Conservation (phyloP, 2,888 invertebrate species). For the Zeuzera pyrina region DNA sequence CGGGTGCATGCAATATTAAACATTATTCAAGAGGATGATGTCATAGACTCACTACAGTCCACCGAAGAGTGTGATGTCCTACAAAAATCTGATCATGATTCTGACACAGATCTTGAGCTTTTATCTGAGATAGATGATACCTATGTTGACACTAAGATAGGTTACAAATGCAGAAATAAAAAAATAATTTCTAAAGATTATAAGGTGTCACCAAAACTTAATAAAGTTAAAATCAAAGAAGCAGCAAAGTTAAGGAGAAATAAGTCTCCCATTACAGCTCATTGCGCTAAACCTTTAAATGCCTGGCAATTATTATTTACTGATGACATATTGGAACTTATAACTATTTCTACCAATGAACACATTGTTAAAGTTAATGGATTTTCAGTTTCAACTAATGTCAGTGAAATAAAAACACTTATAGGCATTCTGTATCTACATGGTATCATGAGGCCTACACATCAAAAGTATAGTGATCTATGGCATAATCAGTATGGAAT, state of each 20-base stretch:
- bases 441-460: conserved; percentile 55
- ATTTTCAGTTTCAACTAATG: conserved; percentile 26
- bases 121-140: conserved; percentile 33
- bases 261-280: conserved; percentile 22
- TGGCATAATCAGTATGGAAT: conserved; percentile 50
- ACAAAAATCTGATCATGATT: conserved; percentile 55
- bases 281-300: conserved; percentile 38
- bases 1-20: conserved; percentile 64
- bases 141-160: conserved; percentile 37
- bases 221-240: conserved; percentile 27
- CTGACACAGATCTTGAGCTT: conserved; percentile 52
- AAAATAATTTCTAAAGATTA: conserved; percentile 36
- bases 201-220: no score
- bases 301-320: conserved; percentile 57
- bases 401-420: conserved; percentile 48
- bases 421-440: conserved; percentile 59
- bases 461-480: conserved; percentile 47
- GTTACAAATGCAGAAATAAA: conserved; percentile 46
- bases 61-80: conserved; percentile 52
- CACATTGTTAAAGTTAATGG: conserved; percentile 34
- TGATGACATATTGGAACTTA: conserved; percentile 51
- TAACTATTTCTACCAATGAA: conserved; percentile 54
- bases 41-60: conserved; percentile 54
- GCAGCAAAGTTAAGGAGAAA: conserved; percentile 30
- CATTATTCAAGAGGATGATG: conserved; percentile 58